Evolutionary conservation across 2,797 vertebrate species (phyloP).

Genomic region (Lepilemur septentrionalis): DNA sequence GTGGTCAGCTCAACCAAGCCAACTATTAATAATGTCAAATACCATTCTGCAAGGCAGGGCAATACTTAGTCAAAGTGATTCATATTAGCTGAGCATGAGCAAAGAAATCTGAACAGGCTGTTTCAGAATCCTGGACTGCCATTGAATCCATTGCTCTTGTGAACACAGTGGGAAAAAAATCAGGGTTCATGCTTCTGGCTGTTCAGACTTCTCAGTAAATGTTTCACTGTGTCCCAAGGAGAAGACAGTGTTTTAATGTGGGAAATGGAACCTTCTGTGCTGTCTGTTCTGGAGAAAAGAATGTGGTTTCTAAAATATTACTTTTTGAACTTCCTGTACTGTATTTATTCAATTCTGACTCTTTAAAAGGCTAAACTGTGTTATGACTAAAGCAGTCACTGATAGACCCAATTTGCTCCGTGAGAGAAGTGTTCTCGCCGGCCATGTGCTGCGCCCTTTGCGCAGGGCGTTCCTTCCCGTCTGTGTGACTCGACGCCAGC

Average conservation of each 20-base stretch:
- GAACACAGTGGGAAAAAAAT: conserved; percentile 63
- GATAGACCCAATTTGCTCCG: conserved; percentile 56
- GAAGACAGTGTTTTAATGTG: conserved; percentile 80
- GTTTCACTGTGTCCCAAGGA: conserved; percentile 75
- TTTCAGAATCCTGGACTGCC: conserved; percentile 61
- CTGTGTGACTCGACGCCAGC: not conserved
- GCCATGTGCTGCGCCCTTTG: not conserved
- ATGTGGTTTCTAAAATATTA: conserved; percentile 80
- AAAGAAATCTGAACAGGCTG: conserved; percentile 71
- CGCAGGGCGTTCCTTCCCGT: not conserved
- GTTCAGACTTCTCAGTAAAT: conserved; percentile 73
- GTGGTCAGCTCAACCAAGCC: conserved; percentile 74
- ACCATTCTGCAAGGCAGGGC: conserved; percentile 74
- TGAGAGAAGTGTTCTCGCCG: conserved; percentile 46
- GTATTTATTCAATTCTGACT: conserved; percentile 77
- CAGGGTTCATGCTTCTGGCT: conserved; percentile 75
- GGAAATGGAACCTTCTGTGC: conserved; percentile 79
- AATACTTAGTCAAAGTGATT: conserved; percentile 73
- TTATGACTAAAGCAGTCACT: conserved; percentile 68
- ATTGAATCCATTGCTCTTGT: conserved; percentile 60
- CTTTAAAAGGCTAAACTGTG: conserved; percentile 75
- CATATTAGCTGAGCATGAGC: conserved; percentile 56
- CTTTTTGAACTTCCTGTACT: conserved; percentile 80
- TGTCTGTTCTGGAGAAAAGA: conserved; percentile 77
- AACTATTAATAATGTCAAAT: conserved; percentile 82